Conservation (phyloP, 2,888 invertebrate species). For the Miltochrista miniata region DNA sequence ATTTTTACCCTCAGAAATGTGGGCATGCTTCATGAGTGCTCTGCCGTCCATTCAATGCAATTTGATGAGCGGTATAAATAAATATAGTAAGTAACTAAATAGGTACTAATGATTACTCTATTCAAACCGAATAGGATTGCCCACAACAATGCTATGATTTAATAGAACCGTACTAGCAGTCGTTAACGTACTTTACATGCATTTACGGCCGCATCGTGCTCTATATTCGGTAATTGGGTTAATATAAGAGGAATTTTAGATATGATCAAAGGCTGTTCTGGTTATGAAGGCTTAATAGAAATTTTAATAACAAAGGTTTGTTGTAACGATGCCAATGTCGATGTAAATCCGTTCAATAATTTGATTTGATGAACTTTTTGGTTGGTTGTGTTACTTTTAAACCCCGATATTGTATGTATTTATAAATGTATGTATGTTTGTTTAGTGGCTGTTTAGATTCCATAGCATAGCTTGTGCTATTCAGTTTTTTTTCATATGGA, state of each 20-base stretch:
- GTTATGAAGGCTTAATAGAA: conserved; percentile 21
- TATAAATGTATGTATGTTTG: too few species aligned
- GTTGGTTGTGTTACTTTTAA: not conserved
- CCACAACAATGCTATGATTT: conserved; percentile 75
- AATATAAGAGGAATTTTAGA: conserved; percentile 30
- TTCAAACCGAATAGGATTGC: conserved; percentile 73
- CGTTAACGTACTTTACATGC: conserved; percentile 31
- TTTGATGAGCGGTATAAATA: too few species aligned
- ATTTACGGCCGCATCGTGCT: conserved; percentile 35
- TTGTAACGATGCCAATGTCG: conserved; percentile 19
- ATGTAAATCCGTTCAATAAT: not conserved
- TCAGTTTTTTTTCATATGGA: too few species aligned
- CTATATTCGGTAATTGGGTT: conserved; percentile 34
- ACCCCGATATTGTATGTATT: too few species aligned
- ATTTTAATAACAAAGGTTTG: conserved; percentile 22
- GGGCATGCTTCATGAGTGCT: conserved; percentile 73
- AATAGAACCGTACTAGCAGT: conserved; percentile 68
- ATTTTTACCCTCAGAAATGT: conserved; percentile 76
- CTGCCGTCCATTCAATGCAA: conserved; percentile 79
- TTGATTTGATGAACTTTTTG: not conserved
- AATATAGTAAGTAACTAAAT: too few species aligned
- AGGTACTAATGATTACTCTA: conserved; percentile 66
- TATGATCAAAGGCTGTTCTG: conserved; percentile 28
- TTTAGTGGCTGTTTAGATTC: too few species aligned
- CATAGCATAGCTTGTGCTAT: too few species aligned